phyloP scores from a whole-genome alignment of 2,888 invertebrate species.

The Crioceris asparagi region DNA sequence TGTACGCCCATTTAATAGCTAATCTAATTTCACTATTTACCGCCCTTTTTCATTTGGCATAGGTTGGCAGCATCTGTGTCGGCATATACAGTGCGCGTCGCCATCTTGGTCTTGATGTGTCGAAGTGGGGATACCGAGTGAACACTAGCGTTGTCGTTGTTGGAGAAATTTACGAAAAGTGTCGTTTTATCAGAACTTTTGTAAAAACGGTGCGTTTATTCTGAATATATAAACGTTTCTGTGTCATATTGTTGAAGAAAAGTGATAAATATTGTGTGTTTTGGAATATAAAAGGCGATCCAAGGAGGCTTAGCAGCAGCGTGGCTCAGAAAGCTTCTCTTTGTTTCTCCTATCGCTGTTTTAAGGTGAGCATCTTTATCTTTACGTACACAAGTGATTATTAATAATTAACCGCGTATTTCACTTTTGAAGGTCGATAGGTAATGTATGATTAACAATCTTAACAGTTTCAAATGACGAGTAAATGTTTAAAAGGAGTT shows the following conservation, averaged over 20 bases:
- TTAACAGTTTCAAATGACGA: slow-evolving; percentile 11
- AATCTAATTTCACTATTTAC: no score
- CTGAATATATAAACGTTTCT: slow-evolving; percentile 22
- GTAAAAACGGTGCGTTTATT: slow-evolving; percentile 28
- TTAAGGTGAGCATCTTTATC: slow-evolving; percentile 34
- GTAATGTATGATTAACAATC: slow-evolving; percentile 2
- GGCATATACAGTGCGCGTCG: slow-evolving; percentile 17
- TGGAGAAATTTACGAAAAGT: slow-evolving; percentile 36
- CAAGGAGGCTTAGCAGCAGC: slow-evolving; percentile 36
- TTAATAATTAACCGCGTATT: slow-evolving; percentile 7
- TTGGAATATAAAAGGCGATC: slow-evolving; percentile 31
- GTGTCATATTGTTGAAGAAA: slow-evolving; percentile 24
- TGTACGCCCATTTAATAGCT: no score
- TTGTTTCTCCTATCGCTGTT: slow-evolving; percentile 37
- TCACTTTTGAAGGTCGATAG: background rate
- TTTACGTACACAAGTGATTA: slow-evolving; percentile 6
- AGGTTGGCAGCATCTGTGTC: no score
- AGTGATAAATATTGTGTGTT: slow-evolving; percentile 35
- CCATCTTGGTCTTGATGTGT: slow-evolving; percentile 39
- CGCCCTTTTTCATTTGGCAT: no score
- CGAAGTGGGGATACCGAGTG: slow-evolving; percentile 38
- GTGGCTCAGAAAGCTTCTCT: slow-evolving; percentile 40
- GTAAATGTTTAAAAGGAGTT: slow-evolving; percentile 9
- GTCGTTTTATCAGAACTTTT: slow-evolving; percentile 31
- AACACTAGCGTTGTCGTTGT: slow-evolving; percentile 34